Evolutionary conservation across 2,113 vertebrate species (phyloP).

Genomic region (Amblyopsis rosae): DNA sequence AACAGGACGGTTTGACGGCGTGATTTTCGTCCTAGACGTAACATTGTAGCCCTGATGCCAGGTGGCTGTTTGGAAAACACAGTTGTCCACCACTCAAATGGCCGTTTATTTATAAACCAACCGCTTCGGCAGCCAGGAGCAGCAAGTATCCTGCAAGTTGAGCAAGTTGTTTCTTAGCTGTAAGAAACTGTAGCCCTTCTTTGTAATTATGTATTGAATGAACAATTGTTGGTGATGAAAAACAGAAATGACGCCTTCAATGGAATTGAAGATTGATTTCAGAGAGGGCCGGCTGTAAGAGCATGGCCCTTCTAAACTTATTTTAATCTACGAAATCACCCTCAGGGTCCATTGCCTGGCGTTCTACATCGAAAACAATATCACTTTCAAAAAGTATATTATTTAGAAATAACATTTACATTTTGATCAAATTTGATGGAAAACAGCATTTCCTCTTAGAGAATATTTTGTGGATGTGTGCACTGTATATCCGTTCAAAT

Average conservation of each 20-base stretch:
- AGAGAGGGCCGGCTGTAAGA: not conserved
- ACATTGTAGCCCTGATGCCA: slow-evolving; percentile 6
- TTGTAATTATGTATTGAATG: slow-evolving; percentile 7
- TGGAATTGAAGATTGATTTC: slow-evolving; percentile 6
- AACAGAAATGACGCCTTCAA: not conserved
- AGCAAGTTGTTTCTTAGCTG: slow-evolving; percentile 6
- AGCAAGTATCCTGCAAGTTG: not conserved
- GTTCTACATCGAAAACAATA: not conserved
- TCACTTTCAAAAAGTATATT: too few species aligned
- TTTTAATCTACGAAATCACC: not conserved
- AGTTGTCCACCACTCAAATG: not conserved
- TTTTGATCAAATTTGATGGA: too few species aligned
- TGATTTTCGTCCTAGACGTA: not conserved
- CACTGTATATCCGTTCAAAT: too few species aligned
- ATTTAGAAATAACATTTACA: too few species aligned
- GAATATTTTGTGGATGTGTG: too few species aligned
- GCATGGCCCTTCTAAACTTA: slow-evolving; percentile 4
- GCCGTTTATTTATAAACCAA: slow-evolving; percentile 11
- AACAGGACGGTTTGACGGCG: slow-evolving; percentile 17
- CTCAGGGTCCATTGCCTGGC: not conserved
- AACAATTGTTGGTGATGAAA: slow-evolving; percentile 28
- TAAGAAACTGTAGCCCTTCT: too few species aligned
- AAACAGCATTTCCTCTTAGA: too few species aligned
- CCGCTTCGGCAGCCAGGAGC: not conserved
- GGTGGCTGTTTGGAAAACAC: slow-evolving; percentile 16